These are phyloP conservation scores for Busseola fusca DNA, from an alignment of 2,888 invertebrate genomes.

Conservation along the genomic window DNA sequence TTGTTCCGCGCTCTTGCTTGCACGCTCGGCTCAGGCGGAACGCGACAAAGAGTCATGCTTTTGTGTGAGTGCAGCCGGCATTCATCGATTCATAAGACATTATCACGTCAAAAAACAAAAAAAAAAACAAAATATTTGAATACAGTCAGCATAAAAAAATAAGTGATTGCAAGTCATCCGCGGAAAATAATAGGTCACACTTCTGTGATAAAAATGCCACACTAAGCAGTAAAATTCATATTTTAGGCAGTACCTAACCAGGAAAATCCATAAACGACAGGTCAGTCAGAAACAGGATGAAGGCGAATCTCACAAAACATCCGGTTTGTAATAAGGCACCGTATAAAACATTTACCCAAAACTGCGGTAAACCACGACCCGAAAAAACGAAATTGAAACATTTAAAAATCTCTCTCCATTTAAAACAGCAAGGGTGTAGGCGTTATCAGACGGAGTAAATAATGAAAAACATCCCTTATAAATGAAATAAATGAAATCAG, in stretches of 20 bases:
- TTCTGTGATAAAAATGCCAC: background rate
- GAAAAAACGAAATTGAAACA: conserved; percentile 46
- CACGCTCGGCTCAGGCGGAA: too few species aligned
- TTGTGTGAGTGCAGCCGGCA: too few species aligned
- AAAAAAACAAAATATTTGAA: background rate
- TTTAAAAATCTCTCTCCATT: conserved; percentile 55
- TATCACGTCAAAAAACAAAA: too few species aligned
- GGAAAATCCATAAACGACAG: background rate
- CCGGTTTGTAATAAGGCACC: background rate
- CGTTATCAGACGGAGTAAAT: conserved; percentile 69
- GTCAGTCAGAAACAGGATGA: background rate
- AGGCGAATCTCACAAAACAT: conserved; percentile 11
- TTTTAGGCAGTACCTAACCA: background rate
- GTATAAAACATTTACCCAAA: conserved; percentile 17
- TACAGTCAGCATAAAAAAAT: background rate
- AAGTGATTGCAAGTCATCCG: background rate
- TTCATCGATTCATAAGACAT: too few species aligned
- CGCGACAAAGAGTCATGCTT: too few species aligned
- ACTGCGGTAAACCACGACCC: conserved; percentile 10
- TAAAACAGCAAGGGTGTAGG: conserved; percentile 51
- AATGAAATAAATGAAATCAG: conserved; percentile 76
- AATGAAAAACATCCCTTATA: conserved; percentile 74
- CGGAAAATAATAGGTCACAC: background rate
- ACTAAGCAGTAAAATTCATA: background rate
- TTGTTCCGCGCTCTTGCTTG: too few species aligned